These are phyloP conservation scores for Zeugodacus cucurbitae DNA, from an alignment of 1,140 invertebrate genomes.

Conservation along the genomic window DNA sequence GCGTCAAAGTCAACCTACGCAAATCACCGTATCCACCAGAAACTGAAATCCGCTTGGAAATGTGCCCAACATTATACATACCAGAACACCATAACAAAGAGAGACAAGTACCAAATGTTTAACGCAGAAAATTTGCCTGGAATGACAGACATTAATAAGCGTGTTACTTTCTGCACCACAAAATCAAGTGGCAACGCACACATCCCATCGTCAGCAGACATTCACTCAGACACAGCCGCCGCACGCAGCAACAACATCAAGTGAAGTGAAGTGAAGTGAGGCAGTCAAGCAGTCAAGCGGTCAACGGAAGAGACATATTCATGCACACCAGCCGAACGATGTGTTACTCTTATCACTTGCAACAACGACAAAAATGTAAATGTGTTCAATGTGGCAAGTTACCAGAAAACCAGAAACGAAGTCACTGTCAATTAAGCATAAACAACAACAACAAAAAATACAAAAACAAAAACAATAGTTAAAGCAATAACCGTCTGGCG, in stretches of 20 bases:
- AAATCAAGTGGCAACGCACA: not conserved
- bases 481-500: not conserved
- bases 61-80: not conserved
- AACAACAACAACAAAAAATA: not conserved
- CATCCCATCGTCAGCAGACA: not conserved
- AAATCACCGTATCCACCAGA: not conserved
- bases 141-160: slow-evolving; percentile 16
- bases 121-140: not conserved
- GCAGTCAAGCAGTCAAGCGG: no score
- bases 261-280: not conserved
- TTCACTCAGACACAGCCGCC: not conserved
- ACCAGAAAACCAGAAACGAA: not conserved
- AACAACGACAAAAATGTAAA: slow-evolving; percentile 29
- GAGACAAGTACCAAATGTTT: not conserved
- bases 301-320: not conserved
- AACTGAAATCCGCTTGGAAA: not conserved
- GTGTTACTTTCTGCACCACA: not conserved
- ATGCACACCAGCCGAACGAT: not conserved
- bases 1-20: not conserved
- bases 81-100: not conserved
- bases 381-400: slow-evolving; percentile 16
- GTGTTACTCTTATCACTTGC: slow-evolving; percentile 29
- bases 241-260: not conserved
- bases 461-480: not conserved
- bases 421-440: slow-evolving; percentile 6